Base-by-base conservation (phyloP, 2,113 vertebrate species). In the Rhinogobius similis region DNA sequence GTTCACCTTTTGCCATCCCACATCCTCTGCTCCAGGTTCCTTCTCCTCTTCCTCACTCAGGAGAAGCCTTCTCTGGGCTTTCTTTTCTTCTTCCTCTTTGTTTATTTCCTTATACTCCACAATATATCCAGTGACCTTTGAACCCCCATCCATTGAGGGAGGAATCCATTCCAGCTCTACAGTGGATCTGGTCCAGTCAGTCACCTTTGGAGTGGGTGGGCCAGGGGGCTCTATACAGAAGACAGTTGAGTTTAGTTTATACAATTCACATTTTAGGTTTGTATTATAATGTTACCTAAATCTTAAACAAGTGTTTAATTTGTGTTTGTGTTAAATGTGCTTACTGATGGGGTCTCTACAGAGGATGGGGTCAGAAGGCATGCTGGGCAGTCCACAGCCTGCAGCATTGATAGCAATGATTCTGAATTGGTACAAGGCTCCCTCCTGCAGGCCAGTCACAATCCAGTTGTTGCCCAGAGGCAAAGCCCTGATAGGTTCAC, bases 131-230 rank as follows among this genome's bases (percentile, higher is more conserved):
- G 94, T 99, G 68, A 99, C 87, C 88, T 94, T 98, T 78, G 98
- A 98, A 56, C 98, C 98, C 67, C 98, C 98, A 62, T 99, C 97
- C 64, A 93, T 83, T 62, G 93, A 0, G 77, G 98, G 98, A 46
- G 98, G 96, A 77, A 92, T 83, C 98, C 98, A 99, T 76, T 99
- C 97, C 65, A 99, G 89, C 68, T 99, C 98, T 44, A 95, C 98
- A 2, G 96, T 96, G 24, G 97, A 98, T 81, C 91, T 98, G 0
- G 97, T 98, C 95, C 97, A 99, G 39, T 99, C 97, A 20, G 91
- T 97, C 79, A 99, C 97, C 90, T 97, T 96, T 20, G 97, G 98
- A 64, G 92, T 87, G 52, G 98, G 98, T 48, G 97, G 96, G 1
- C 98, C 97, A 39, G 98, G 98, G 75, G 97, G 97, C 29, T 92